Evolutionary conservation across 2,797 vertebrate species (phyloP).

Genomic region (Sebastiscus albofasciatus): DNA sequence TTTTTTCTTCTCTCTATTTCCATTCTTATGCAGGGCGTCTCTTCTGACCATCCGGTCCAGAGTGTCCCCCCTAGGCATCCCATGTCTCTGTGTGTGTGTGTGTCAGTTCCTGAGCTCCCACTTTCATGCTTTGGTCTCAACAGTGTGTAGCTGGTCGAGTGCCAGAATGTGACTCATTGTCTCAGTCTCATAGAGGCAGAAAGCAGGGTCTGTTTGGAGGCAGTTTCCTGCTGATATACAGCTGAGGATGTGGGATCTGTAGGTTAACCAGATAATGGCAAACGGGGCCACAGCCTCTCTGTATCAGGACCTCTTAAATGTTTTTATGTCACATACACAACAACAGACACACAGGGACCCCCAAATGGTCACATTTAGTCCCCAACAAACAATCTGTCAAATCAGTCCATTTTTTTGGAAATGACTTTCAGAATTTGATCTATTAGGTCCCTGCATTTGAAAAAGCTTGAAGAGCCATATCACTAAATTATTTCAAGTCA

Average conservation of each 20-base stretch:
- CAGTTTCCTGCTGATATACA: constrained; percentile 93
- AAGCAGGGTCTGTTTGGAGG: constrained; percentile 79
- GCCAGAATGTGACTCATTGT: constrained; percentile 83
- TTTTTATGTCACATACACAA: constrained; percentile 1
- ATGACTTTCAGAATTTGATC: background rate
- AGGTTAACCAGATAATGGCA: constrained; percentile 33
- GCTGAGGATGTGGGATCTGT: constrained; percentile 59
- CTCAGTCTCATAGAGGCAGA: constrained; percentile 72
- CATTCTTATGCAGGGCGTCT: constrained; percentile 70
- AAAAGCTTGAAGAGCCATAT: background rate
- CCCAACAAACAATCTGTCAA: background rate
- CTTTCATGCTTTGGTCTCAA: constrained; percentile 31
- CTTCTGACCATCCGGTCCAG: constrained; percentile 54
- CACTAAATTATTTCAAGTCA: background rate
- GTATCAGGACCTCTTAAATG: background rate
- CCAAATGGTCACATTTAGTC: background rate
- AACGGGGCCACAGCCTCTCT: background rate
- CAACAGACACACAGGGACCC: background rate
- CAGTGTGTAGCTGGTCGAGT: constrained; percentile 51
- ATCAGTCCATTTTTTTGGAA: background rate
- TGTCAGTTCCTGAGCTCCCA: constrained; percentile 21
- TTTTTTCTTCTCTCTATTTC: constrained; percentile 64
- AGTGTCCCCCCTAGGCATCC: constrained; percentile 69
- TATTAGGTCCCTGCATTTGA: background rate
- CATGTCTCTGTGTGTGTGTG: constrained; percentile 24